Evolutionary conservation across 1,140 invertebrate species (phyloP).

Genomic region (Eulimnadia texana): DNA sequence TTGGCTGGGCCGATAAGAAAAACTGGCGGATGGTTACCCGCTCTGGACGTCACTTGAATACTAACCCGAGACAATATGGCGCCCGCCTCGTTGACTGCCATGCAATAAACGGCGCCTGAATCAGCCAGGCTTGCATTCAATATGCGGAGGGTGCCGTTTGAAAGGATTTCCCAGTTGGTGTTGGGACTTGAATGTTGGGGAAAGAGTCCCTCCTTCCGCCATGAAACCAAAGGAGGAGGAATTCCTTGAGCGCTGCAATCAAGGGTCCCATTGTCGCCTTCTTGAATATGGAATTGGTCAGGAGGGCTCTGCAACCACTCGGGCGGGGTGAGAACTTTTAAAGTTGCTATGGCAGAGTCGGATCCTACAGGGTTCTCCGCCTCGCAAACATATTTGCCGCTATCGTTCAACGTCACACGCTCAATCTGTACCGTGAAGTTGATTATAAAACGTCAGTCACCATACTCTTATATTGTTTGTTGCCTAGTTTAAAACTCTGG

Average conservation of each 20-base stretch:
- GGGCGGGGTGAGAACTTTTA: constrained; percentile 24
- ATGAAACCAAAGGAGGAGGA: constrained; percentile 55
- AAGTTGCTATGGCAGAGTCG: constrained; percentile 25
- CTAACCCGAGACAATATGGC: constrained; percentile 56
- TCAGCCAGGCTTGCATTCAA: constrained; percentile 25
- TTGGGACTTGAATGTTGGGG: constrained; percentile 39
- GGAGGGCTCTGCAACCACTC: constrained; percentile 36
- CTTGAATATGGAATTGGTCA: constrained; percentile 45
- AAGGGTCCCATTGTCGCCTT: constrained; percentile 43
- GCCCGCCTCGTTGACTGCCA: constrained; percentile 64
- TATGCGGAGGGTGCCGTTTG: constrained; percentile 14
- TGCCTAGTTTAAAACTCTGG: neutral
- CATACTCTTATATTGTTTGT: neutral
- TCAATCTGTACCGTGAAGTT: constrained; percentile 39
- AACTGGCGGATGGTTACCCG: constrained; percentile 62
- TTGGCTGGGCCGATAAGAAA: constrained; percentile 78
- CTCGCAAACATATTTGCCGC: constrained; percentile 30
- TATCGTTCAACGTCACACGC: constrained; percentile 43
- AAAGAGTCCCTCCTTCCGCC: constrained; percentile 57
- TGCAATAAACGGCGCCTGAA: constrained; percentile 46
- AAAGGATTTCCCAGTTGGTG: constrained; percentile 25
- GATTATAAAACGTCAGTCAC: neutral
- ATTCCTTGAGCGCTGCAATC: constrained; percentile 49
- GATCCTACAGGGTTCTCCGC: constrained; percentile 30
- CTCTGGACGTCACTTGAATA: constrained; percentile 40